Evolutionary conservation across 2,888 invertebrate species (phyloP).

Genomic region (Ceriagrion tenellum): DNA sequence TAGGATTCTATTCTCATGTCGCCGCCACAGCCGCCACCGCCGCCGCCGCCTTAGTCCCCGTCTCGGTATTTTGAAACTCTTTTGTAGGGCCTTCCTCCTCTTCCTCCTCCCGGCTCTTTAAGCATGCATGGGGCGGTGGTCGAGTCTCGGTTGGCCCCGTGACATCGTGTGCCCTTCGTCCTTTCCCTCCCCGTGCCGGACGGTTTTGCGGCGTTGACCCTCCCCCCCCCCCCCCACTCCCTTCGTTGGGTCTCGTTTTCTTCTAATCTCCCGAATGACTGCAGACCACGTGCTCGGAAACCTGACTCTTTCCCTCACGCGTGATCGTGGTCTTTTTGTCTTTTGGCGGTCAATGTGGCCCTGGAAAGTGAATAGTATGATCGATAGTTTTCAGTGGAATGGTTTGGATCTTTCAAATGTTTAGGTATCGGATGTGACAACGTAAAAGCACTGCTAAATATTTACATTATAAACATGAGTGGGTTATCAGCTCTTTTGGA

Average conservation of each 20-base stretch:
- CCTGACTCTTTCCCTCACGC: too few species aligned
- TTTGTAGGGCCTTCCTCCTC: background rate
- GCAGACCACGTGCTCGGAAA: background rate
- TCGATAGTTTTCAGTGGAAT: too few species aligned
- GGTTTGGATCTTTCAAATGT: too few species aligned
- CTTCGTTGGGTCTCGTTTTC: background rate
- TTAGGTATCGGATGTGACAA: too few species aligned
- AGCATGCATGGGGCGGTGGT: background rate
- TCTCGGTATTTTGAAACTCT: constrained; percentile 11
- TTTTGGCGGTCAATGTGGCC: too few species aligned
- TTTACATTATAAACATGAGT: too few species aligned
- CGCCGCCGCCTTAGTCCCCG: background rate
- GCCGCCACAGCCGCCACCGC: background rate
- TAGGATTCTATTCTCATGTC: background rate
- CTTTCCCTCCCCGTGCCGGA: background rate
- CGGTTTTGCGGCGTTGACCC: background rate
- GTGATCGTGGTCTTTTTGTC: too few species aligned
- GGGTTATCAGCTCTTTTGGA: too few species aligned
- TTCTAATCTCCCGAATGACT: background rate
- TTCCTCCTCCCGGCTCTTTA: background rate
- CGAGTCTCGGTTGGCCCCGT: background rate
- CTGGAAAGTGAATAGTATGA: too few species aligned
- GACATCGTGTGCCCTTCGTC: background rate
- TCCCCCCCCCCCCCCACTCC: too few species aligned
- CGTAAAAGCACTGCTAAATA: too few species aligned